phyloP scores from a whole-genome alignment of 2,888 invertebrate species.

The Drosophila anceps region DNA sequence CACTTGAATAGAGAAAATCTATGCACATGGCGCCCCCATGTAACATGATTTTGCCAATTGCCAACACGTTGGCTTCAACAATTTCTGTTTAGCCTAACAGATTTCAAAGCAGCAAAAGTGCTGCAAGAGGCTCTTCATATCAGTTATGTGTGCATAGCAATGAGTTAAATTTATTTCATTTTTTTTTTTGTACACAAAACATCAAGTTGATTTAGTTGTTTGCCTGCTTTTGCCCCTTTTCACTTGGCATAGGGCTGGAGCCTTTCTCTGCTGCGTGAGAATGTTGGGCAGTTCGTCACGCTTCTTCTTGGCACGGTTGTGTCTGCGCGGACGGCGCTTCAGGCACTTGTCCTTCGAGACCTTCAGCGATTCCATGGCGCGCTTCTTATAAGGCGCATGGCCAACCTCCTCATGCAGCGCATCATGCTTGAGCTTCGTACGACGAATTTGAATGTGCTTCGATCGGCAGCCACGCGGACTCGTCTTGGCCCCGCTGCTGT shows the following conservation, averaged over 20 bases:
- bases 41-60: too few species aligned
- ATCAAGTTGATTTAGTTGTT: constrained; percentile 10
- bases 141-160: too few species aligned
- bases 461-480: constrained; percentile 92
- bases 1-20: too few species aligned
- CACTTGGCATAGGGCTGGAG: constrained; percentile 90
- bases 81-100: too few species aligned
- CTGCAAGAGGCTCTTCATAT: too few species aligned
- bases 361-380: constrained; percentile 99
- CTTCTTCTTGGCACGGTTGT: constrained; percentile 99
- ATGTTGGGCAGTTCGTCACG: constrained; percentile 99
- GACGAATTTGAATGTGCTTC: constrained; percentile 96
- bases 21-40: too few species aligned
- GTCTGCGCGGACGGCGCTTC: constrained; percentile 98
- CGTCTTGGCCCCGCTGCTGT: constrained; percentile 91
- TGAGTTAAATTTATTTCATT: too few species aligned
- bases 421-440: constrained; percentile 98
- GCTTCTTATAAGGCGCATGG: constrained; percentile 99
- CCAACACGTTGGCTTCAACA: too few species aligned
- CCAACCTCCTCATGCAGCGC: constrained; percentile 98
- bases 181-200: too few species aligned
- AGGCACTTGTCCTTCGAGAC: constrained; percentile 99
- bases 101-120: too few species aligned
- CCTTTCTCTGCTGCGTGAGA: constrained; percentile 98
- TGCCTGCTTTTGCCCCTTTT: constrained; percentile 54